Evolutionary conservation across 2,888 invertebrate species (phyloP).

Genomic region (Phasia obesa): DNA sequence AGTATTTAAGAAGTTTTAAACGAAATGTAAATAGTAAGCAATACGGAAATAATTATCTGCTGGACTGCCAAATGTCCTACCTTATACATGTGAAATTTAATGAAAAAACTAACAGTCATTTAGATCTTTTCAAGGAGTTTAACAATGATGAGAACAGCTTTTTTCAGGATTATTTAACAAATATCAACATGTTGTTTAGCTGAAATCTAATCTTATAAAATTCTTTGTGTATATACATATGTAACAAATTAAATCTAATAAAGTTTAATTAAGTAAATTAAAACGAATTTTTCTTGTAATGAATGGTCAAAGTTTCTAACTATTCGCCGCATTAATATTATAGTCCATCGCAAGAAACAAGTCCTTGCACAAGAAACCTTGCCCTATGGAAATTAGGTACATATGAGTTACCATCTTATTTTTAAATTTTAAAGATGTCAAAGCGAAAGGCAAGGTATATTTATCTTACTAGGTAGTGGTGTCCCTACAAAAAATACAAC

Average conservation of each 20-base stretch:
- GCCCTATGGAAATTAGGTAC: too few relatives aligned
- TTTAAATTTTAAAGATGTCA: too few relatives aligned
- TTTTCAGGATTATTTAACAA: slow-evolving; percentile 35
- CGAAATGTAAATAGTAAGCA: neutral
- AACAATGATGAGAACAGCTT: slow-evolving; percentile 6
- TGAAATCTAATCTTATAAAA: neutral
- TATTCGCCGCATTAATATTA: too few relatives aligned
- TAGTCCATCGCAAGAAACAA: too few relatives aligned
- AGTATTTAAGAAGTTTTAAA: slow-evolving; percentile 21
- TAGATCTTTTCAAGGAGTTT: slow-evolving; percentile 11
- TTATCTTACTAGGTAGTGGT: too few relatives aligned
- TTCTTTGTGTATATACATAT: neutral
- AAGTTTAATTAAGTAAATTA: neutral
- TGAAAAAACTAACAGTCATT: neutral
- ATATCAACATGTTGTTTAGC: slow-evolving; percentile 33
- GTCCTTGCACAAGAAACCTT: too few relatives aligned
- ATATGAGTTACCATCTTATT: too few relatives aligned
- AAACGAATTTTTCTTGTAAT: too few relatives aligned
- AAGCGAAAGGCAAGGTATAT: too few relatives aligned
- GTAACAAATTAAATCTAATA: neutral
- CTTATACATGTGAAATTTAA: slow-evolving; percentile 15
- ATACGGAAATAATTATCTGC: neutral
- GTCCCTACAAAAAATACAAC: too few relatives aligned
- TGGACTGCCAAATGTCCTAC: neutral
- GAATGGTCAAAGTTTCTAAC: too few relatives aligned